phyloP scores from a whole-genome alignment of 2,888 invertebrate genomes.

The Aspidapion aeneum region DNA sequence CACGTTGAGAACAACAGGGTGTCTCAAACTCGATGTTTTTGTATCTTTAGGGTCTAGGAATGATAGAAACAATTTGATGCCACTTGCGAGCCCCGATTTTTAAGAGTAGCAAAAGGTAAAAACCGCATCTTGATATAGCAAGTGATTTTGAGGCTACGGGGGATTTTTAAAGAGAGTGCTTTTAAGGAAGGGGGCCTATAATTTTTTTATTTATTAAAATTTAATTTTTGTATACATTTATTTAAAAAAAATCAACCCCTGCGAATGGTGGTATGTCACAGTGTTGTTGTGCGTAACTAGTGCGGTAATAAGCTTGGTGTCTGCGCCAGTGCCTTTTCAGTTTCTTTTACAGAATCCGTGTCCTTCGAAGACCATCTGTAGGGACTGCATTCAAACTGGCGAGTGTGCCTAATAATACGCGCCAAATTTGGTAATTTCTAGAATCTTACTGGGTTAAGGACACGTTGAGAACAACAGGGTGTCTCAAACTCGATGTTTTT shows the following conservation, averaged over 20 bases:
- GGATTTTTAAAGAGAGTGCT: no score
- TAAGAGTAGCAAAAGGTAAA: no score
- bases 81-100: no score
- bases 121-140: no score
- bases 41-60: no score
- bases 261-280: not conserved
- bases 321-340: constrained; percentile 28
- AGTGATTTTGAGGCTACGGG: no score
- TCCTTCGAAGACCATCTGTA: constrained; percentile 78
- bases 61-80: no score
- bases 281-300: not conserved
- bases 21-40: not conserved
- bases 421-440: constrained; percentile 16
- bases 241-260: no score
- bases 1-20: constrained; percentile 2
- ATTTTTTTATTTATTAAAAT: no score
- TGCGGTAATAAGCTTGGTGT: constrained; percentile 10
- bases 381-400: constrained; percentile 83
- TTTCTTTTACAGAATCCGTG: constrained; percentile 61
- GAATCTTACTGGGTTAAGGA: not conserved
- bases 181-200: no score
- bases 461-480: constrained; percentile 2
- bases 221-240: no score
- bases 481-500: not conserved
- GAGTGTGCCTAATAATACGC: constrained; percentile 83